A percentile compares a stretch with the other conserved stretches of the same genome.
phyloP scores from a whole-genome alignment of 1,140 invertebrate species.

The Wasmannia auropunctata region DNA sequence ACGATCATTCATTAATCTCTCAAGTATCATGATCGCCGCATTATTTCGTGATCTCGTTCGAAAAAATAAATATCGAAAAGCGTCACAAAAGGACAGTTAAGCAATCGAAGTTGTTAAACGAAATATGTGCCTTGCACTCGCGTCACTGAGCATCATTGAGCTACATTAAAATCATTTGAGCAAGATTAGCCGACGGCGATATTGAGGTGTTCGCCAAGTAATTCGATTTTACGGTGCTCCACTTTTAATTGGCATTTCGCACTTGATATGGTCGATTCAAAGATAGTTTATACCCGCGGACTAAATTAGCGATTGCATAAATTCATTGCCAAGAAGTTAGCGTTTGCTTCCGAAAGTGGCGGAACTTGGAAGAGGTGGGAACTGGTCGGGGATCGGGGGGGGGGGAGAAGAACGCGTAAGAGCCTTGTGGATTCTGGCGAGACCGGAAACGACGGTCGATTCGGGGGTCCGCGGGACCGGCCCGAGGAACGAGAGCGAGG shows the following conservation, averaged over 20 bases:
- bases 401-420: too few relatives aligned
- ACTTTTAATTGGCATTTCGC: constrained; percentile 50
- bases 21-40: background rate
- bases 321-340: constrained; percentile 63
- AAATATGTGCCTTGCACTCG: background rate
- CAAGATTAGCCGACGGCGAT: background rate
- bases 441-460: constrained; percentile 43
- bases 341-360: constrained; percentile 51
- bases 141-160: background rate
- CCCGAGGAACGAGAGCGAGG: constrained; percentile 34
- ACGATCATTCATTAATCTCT: background rate
- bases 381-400: too few relatives aligned
- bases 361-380: constrained; percentile 45
- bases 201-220: background rate
- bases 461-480: constrained; percentile 12
- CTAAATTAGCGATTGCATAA: constrained; percentile 68
- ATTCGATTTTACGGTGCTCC: background rate
- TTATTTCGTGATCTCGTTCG: background rate
- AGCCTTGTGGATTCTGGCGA: background rate
- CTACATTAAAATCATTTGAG: background rate
- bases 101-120: background rate
- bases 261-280: constrained; percentile 54
- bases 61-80: background rate
- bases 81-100: background rate
- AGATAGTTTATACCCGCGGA: constrained; percentile 56